These are phyloP conservation scores for Acrobasis suavella DNA, from an alignment of 2,888 invertebrate species.

Conservation along the genomic window DNA sequence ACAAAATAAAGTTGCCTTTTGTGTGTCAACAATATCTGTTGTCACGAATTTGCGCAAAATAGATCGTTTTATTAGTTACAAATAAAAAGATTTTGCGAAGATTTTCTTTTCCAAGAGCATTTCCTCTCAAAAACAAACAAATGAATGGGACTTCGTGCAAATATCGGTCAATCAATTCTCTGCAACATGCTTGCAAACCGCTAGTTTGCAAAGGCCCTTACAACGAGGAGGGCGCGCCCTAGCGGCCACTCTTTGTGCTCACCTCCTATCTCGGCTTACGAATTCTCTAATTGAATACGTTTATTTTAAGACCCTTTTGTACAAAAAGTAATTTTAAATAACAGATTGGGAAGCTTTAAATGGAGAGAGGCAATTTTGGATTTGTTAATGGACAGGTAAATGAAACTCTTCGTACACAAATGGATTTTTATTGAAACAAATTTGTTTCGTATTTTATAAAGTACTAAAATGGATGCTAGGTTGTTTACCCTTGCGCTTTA, in stretches of 20 bases:
- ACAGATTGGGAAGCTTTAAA: constrained; percentile 9
- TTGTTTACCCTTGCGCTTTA: neutral
- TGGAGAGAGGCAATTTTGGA: constrained; percentile 12
- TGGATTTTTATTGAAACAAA: constrained; percentile 5
- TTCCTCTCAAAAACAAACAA: too few relatives aligned
- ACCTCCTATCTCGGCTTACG: constrained; percentile 7
- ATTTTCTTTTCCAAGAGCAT: too few relatives aligned
- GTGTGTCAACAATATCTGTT: too few relatives aligned
- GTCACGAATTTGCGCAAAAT: too few relatives aligned
- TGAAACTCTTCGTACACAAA: constrained; percentile 3
- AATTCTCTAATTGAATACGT: constrained; percentile 17
- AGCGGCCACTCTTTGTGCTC: constrained; percentile 9
- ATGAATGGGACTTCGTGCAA: neutral
- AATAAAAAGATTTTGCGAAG: too few relatives aligned
- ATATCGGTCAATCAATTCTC: neutral
- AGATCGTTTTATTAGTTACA: too few relatives aligned
- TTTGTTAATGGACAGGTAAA: constrained; percentile 11
- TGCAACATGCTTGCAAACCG: neutral
- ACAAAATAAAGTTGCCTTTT: too few relatives aligned
- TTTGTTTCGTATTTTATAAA: constrained; percentile 4
- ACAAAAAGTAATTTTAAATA: constrained; percentile 19
- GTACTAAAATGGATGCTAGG: neutral
- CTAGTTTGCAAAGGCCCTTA: neutral
- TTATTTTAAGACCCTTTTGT: constrained; percentile 16
- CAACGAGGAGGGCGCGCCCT: neutral